Percentiles rank a stretch among this genome's conserved stretches.
These are phyloP conservation scores for Agonum fuliginosum DNA, from an alignment of 2,888 invertebrate genomes.

Conservation along the genomic window DNA sequence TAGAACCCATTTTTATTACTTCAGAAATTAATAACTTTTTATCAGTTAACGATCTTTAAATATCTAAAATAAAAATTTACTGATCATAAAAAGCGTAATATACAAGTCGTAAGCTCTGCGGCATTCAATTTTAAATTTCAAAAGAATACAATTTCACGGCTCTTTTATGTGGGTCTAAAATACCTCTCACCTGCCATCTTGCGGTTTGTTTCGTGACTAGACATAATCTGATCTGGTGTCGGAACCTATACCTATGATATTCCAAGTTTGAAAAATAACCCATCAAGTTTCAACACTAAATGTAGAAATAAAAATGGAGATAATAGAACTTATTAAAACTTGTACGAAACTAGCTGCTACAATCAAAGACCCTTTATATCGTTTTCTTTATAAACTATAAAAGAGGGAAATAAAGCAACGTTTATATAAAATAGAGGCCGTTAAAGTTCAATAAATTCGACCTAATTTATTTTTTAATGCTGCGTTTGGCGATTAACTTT, in stretches of 20 bases:
- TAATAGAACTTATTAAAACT: slow-evolving; percentile 13
- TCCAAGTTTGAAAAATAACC: slow-evolving; percentile 26
- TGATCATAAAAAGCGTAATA: slow-evolving; percentile 1
- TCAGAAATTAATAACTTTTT: slow-evolving; percentile 21
- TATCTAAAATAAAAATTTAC: slow-evolving; percentile 32
- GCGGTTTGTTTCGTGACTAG: slow-evolving; percentile 14
- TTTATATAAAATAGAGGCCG: slow-evolving; percentile 41
- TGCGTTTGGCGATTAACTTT: slow-evolving; percentile 8
- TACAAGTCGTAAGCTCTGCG: neutral
- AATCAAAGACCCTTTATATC: slow-evolving; percentile 12
- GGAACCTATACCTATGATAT: slow-evolving; percentile 2
- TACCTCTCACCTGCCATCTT: slow-evolving; percentile 25
- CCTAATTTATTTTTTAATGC: slow-evolving; percentile 43
- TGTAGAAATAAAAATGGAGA: slow-evolving; percentile 16
- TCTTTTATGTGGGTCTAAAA: slow-evolving; percentile 36
- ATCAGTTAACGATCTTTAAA: slow-evolving; percentile 19
- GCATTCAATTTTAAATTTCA: slow-evolving; percentile 31
- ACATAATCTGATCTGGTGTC: neutral
- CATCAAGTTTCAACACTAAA: neutral
- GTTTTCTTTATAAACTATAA: neutral
- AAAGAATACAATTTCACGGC: slow-evolving; percentile 27
- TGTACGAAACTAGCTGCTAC: slow-evolving; percentile 12
- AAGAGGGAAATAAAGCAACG: slow-evolving; percentile 22
- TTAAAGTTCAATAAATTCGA: slow-evolving; percentile 37
- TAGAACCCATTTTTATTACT: neutral